Evolutionary conservation across 2,113 vertebrate species (phyloP), one percentile per base, ranked within the genome.

Genomic region (Dendrocopos noguchii): DNA sequence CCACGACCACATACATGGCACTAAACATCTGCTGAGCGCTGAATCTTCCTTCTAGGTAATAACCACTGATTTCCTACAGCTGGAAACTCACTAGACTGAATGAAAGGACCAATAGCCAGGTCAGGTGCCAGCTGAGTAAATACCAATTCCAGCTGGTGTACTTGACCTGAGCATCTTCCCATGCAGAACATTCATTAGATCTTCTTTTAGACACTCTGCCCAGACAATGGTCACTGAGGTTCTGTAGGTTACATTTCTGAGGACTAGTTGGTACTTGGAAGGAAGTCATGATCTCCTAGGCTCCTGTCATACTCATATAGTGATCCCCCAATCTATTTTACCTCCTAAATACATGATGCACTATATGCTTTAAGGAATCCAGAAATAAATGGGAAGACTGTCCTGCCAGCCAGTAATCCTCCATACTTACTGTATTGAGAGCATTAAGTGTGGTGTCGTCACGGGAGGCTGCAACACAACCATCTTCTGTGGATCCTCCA

Each of bases 381-480:
- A 47, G 47, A 24, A 52, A 52, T 3, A 27, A 60, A 53, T 3
- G 52, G 31, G 6, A 18, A 10, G 33, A 7, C 18, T 55, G 56
- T 4, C 25, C 21, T 7, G 28, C 27, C 44, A 7, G 4, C 1
- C 17, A 5, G 29, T 4, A 21, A 21, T 13, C 59, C 31, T 4
- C 8, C 28, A 55, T 71, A 98, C 99, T 98, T 93, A 99, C 99
- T 80, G 99, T 99, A 94, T 99, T 99, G 97, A 99, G 98, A 22
- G 99, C 99, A 8, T 99, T 99, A 78, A 99, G 98, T 28, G 99
- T 99, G 88, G 99, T 99, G 98, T 99, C 99, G 2, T 99, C 99
- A 80, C 99, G 97, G 63, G 99, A 99, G 17, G 99, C 99, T 55
- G 99, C 99, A 4, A 99, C 98, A 75, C 99, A 99, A 39, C 99